Evolutionary conservation across 2,113 vertebrate species (phyloP), one percentile per base, ranked within the genome.

Genomic region (Catagonus wagneri): DNA sequence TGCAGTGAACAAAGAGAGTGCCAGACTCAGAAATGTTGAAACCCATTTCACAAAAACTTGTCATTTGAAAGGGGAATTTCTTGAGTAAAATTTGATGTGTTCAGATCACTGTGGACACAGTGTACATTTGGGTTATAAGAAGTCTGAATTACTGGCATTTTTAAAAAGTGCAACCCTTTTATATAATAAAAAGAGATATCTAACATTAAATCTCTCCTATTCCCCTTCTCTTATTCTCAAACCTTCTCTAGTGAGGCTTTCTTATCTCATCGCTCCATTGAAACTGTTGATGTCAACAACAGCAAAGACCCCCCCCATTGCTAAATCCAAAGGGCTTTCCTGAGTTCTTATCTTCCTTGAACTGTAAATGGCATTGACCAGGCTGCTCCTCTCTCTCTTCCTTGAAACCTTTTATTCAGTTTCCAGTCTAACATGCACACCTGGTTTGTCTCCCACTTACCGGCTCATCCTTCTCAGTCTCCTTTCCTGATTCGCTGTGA

Each of bases 41-140:
- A 79, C 27, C 23, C 65, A 79, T 88, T 90, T 96, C 92, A 63
- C 56, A 88, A 94, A 93, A 72, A 13, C 60, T 29, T 90, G 79
- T 93, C 61, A 84, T 93, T 89, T 81, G 76, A 94, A 86, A 91
- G 76, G 68, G 86, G n/a, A 32, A 78, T 85, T 90, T 96, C 83
- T 61, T 83, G 86, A 89, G 63, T 89, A 72, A 94, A 93, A 83
- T 34, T 4, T 66, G 63, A 89, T 22, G 36, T 80, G 29, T 44
- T 91, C 74, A 61, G 9, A 78, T 66, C 52, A 56, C 60, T 76
- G 20, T 66, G 60, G 71, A 76, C 68, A 74, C 34, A 66, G 29
- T 50, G 34, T 29, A 32, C 29, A n/a, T 29, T 52, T 63, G 63
- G 36, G 56, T 85, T 75, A 81, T 34, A 78, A 93, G 90, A 90